phyloP scores from a whole-genome alignment of 2,888 invertebrate species.

The Bimastos eiseni region DNA sequence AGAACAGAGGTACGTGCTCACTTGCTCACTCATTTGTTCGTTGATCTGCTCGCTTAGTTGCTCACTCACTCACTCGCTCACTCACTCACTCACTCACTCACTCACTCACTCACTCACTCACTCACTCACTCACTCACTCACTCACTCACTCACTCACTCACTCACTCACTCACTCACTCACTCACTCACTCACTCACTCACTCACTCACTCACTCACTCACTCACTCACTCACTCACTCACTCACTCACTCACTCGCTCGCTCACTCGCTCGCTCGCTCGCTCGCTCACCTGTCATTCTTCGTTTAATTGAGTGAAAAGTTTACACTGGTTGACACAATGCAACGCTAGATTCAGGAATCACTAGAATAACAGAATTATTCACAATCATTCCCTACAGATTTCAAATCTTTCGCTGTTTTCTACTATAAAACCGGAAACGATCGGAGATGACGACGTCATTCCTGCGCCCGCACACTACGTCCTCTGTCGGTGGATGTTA shows the following conservation, averaged over 20 bases:
- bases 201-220: no score
- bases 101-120: neutral
- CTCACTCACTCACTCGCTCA: neutral
- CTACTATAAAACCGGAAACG: neutral
- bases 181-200: neutral
- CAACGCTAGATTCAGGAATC: no score
- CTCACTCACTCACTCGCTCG: no score
- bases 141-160: neutral
- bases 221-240: no score
- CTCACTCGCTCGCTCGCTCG: no score
- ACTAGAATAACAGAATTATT: no score
- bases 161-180: neutral
- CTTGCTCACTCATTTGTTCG: neutral
- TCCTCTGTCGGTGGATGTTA: neutral
- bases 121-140: neutral
- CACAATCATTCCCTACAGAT: no score
- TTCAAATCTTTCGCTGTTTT: no score
- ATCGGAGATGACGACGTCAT: neutral
- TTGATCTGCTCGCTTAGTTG: neutral
- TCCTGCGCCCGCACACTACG: neutral
- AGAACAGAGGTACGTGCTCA: constrained; percentile 46
- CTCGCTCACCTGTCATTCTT: no score
- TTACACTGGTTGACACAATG: no score
- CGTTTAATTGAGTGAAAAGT: no score
- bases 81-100: no score